Conservation (phyloP, 1,140 invertebrate genomes). For the Euwallacea similis region DNA sequence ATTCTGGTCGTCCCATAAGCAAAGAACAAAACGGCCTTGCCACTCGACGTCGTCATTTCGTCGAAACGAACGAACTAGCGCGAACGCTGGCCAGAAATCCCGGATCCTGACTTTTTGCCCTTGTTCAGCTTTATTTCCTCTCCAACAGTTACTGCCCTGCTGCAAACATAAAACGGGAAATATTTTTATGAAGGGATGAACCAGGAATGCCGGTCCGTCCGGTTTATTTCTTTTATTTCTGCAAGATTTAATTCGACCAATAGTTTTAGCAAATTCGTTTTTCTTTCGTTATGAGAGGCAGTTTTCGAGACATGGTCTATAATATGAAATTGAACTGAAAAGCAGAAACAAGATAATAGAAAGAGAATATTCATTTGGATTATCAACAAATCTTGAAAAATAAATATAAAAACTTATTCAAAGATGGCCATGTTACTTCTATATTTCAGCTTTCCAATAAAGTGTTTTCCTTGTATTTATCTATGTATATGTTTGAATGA, state of each 20-base stretch:
- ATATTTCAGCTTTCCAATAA: too few species aligned
- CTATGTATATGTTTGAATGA: too few species aligned
- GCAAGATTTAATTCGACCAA: slow-evolving; percentile 1
- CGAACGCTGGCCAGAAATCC: slow-evolving; percentile 27
- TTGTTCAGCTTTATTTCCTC: slow-evolving; percentile 26
- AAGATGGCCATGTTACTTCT: too few species aligned
- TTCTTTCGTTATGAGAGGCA: neutral
- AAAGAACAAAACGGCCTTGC: slow-evolving; percentile 32
- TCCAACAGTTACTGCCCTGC: slow-evolving; percentile 16
- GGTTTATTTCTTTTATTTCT: slow-evolving; percentile 25
- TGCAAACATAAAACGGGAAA: slow-evolving; percentile 26
- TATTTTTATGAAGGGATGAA: slow-evolving; percentile 29
- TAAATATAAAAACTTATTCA: too few species aligned
- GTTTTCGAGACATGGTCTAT: neutral
- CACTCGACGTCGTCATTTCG: slow-evolving; percentile 21
- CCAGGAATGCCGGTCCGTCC: slow-evolving; percentile 11
- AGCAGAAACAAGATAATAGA: too few species aligned
- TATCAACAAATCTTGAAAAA: too few species aligned
- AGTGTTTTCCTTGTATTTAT: too few species aligned
- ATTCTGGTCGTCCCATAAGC: slow-evolving; percentile 30
- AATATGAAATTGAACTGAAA: too few species aligned
- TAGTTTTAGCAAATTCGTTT: slow-evolving; percentile 1
- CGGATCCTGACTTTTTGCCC: slow-evolving; percentile 27
- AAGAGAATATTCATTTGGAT: too few species aligned
- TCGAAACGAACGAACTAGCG: slow-evolving; percentile 21